Evolutionary conservation across 2,797 vertebrate species (phyloP).

Genomic region (Passerculus sandwichensis): DNA sequence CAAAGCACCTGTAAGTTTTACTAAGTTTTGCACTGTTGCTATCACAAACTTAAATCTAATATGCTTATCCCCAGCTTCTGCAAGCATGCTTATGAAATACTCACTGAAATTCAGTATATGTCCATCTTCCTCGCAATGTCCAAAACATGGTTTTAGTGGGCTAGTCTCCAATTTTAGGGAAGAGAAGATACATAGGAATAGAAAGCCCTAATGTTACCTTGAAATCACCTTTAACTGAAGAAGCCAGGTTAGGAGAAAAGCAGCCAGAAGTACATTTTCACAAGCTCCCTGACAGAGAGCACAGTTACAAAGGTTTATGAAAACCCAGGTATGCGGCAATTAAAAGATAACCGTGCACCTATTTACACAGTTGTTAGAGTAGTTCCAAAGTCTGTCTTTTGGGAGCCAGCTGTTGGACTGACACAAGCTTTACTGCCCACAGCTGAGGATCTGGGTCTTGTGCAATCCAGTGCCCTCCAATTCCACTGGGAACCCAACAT

Average conservation of each 20-base stretch:
- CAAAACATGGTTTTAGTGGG: background rate
- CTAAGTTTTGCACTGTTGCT: background rate
- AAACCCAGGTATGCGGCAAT: background rate
- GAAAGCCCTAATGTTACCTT: background rate
- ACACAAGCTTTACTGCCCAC: slow-evolving; percentile 12
- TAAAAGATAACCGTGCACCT: slow-evolving; percentile 29
- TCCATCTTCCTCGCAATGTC: background rate
- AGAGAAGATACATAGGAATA: background rate
- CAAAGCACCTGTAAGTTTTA: accelerated
- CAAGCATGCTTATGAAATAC: background rate
- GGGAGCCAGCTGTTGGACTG: slow-evolving; percentile 16
- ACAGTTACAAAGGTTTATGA: slow-evolving; percentile 9
- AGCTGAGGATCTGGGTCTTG: slow-evolving; percentile 25
- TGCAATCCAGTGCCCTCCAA: slow-evolving; percentile 15
- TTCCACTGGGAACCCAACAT: slow-evolving; percentile 15
- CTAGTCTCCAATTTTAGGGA: background rate
- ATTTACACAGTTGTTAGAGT: slow-evolving; percentile 37
- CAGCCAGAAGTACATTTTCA: background rate
- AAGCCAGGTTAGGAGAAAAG: background rate
- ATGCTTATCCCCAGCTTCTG: background rate
- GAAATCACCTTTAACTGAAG: background rate
- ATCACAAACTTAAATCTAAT: background rate
- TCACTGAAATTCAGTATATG: background rate
- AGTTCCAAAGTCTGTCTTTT: slow-evolving; percentile 55
- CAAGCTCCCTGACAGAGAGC: background rate